These are phyloP conservation scores for Cyprichromis sp. DNA, from an alignment of 2,113 vertebrate species.

Conservation along the genomic window DNA sequence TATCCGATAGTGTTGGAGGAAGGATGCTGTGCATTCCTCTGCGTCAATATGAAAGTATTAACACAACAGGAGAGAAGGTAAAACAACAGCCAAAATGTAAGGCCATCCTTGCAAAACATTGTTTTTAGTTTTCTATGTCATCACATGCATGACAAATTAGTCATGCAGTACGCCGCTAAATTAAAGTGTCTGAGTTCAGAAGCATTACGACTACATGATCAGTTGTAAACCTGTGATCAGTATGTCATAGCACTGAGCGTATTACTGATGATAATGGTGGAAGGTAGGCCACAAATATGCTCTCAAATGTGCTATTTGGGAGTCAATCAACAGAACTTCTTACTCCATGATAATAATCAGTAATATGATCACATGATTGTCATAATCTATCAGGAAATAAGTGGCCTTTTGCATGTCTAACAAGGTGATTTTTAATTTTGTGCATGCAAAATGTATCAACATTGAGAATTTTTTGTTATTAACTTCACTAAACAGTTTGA, in stretches of 20 bases:
- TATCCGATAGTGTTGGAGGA: neutral
- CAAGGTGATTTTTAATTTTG: neutral
- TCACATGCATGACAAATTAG: neutral
- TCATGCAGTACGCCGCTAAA: neutral
- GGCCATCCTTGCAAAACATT: neutral
- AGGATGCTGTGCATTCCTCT: neutral
- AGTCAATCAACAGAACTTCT: neutral
- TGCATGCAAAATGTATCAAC: neutral
- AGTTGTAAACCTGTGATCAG: neutral
- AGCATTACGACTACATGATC: neutral
- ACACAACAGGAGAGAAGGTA: neutral
- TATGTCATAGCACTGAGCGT: neutral
- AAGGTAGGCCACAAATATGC: neutral
- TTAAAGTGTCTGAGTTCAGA: neutral
- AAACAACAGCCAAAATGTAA: neutral
- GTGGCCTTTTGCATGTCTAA: neutral
- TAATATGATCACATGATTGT: neutral
- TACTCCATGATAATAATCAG: neutral
- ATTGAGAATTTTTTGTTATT: neutral
- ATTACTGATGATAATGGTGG: neutral
- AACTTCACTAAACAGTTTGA: neutral
- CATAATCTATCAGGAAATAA: neutral
- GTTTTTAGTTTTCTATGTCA: neutral
- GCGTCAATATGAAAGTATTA: neutral
- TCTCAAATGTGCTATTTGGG: neutral